phyloP scores from a whole-genome alignment of 2,113 vertebrate species.

The Vidua macroura region DNA sequence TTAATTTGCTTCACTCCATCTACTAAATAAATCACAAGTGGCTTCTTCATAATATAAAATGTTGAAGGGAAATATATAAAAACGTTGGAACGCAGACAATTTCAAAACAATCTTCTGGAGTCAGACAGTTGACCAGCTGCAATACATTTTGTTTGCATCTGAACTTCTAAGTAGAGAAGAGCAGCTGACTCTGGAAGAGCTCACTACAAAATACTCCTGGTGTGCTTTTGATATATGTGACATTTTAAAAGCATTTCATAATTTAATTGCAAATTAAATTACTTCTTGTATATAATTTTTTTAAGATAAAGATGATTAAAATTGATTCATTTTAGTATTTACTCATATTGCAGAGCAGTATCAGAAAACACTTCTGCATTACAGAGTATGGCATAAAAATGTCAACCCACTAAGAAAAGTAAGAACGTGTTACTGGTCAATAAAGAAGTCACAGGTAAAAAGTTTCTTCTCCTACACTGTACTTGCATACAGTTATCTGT shows the following conservation, averaged over 20 bases:
- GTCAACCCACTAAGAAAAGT: neutral
- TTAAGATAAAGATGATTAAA: neutral
- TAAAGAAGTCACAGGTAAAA: neutral
- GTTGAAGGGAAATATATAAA: constrained; percentile 15
- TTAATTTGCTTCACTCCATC: constrained; percentile 15
- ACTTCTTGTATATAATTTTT: neutral
- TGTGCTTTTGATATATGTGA: neutral
- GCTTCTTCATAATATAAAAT: constrained; percentile 3
- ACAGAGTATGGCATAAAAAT: neutral
- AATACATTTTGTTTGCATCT: constrained; percentile 17
- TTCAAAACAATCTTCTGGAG: constrained; percentile 41
- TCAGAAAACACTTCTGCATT: neutral
- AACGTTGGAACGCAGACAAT: neutral
- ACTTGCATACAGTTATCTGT: neutral
- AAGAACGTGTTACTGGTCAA: neutral
- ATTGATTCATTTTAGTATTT: neutral
- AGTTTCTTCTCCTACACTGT: neutral
- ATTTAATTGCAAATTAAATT: neutral
- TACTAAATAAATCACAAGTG: constrained; percentile 48
- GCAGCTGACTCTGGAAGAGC: neutral
- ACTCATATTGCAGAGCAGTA: neutral
- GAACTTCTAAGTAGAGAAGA: neutral
- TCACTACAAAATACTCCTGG: neutral
- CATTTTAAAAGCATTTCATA: neutral
- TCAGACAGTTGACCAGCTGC: neutral